Base-by-base conservation (phyloP, 37 sponge, comb jelly and placozoan species). In the Agelas oroides region DNA sequence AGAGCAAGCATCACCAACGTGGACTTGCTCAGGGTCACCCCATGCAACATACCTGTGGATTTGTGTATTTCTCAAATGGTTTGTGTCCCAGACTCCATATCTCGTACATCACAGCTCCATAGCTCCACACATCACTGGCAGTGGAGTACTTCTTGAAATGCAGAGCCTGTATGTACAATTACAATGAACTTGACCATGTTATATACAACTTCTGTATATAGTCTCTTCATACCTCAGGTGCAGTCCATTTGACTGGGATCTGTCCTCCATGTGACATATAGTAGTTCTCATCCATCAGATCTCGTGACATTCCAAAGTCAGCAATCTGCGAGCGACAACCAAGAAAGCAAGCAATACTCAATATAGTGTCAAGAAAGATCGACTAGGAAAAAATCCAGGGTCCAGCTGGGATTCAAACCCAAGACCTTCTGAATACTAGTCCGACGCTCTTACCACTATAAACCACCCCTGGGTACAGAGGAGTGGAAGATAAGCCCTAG, bases 11-110 rank as follows among this genome's bases (percentile, higher is more conserved):
- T n/a, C n/a, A n/a, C n/a, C n/a, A n/a, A n/a, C n/a, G n/a, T n/a
- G n/a, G n/a, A n/a, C n/a, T n/a, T n/a, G n/a, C n/a, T n/a, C n/a
- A n/a, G n/a, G n/a, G n/a, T n/a, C n/a, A n/a, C n/a, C n/a, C n/a
- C n/a, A n/a, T n/a, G n/a, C n/a, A n/a, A n/a, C n/a, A n/a, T 46
- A 46, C 46, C 46, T 46, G 46, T 46, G 46, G 8, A 65, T 86
- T 86, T 14, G 80, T 70, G 35, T 64, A 63, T 20, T n/a, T n/a
- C 46, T 86, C 87, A 64, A 86, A 86, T 27, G 87, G 87, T 78
- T 78, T 86, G 62, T 86, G 87, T 73, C 87, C 87, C 1, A 86
- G 73, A 72, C 80, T 79, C 87, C 87, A 86, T 66, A 84, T 84
- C 65, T 84, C 84, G 39, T 84, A 84, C 84, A 84, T 85, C 2